Conservation (phyloP, 64 coral and sea anemone genomes). For the Pocillopora damicornis region DNA sequence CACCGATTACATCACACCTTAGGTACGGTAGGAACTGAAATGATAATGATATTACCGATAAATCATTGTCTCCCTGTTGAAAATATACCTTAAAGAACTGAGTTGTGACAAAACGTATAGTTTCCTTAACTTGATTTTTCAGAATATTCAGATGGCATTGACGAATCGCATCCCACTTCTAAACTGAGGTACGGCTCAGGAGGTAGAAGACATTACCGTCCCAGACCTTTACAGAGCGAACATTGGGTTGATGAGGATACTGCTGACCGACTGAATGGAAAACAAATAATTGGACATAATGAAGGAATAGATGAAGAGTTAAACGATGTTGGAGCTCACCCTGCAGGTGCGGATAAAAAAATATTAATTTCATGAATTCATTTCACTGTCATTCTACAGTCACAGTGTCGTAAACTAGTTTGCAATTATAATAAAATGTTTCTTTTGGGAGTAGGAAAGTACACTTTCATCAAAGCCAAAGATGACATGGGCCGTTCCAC, state of each 20-base stretch:
- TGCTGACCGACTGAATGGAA: not conserved
- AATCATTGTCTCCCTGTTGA: too few relatives aligned
- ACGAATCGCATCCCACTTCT: not conserved
- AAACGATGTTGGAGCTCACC: slow-evolving; percentile 5
- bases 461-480: too few relatives aligned
- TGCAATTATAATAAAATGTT: too few relatives aligned
- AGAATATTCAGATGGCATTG: not conserved
- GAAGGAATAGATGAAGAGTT: not conserved
- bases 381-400: too few relatives aligned
- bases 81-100: not conserved
- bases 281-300: slow-evolving; percentile 31
- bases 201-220: not conserved
- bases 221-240: not conserved
- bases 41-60: not conserved
- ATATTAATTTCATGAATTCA: not conserved
- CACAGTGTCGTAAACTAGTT: too few relatives aligned
- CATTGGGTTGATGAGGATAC: slow-evolving; percentile 19
- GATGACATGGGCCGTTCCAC: too few relatives aligned
- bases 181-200: slow-evolving; percentile 12
- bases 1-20: not conserved
- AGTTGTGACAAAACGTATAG: not conserved
- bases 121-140: not conserved
- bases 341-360: not conserved
- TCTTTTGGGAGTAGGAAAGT: too few relatives aligned
- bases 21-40: not conserved